Percentiles rank a stretch among this genome's conserved stretches.
These are phyloP conservation scores for Neoitamus cyanurus DNA, from an alignment of 2,888 invertebrate species.

Conservation along the genomic window DNA sequence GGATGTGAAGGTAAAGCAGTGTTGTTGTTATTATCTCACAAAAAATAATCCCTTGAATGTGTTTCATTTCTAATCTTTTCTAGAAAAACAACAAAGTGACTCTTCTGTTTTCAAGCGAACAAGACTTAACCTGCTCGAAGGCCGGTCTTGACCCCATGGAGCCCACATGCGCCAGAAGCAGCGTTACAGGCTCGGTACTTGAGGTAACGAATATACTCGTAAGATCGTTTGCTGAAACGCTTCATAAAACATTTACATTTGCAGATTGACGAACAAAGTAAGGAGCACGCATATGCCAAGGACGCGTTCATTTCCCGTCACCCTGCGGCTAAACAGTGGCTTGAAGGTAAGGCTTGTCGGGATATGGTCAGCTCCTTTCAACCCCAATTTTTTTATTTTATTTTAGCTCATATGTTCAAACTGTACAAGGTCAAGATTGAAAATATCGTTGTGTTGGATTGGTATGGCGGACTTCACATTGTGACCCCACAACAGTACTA, in stretches of 20 bases:
- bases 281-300: conserved; percentile 50
- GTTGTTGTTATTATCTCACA: background rate
- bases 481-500: conserved; percentile 58
- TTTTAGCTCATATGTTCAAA: conserved; percentile 80
- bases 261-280: conserved; percentile 40
- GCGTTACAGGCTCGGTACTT: conserved; percentile 62
- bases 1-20: conserved; percentile 55
- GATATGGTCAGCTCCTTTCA: background rate
- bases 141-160: conserved; percentile 64
- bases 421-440: conserved; percentile 80
- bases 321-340: conserved; percentile 62
- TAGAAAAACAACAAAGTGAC: conserved; percentile 61
- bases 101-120: conserved; percentile 61
- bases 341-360: conserved; percentile 54
- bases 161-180: conserved; percentile 60
- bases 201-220: conserved; percentile 43
- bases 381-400: background rate
- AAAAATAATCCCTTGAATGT: background rate
- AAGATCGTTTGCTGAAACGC: background rate
- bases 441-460: conserved; percentile 81
- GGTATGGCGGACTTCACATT: conserved; percentile 78
- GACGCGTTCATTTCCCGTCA: conserved; percentile 58
- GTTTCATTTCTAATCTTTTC: conserved; percentile 50
- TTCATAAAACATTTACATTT: background rate
- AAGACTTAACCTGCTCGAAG: conserved; percentile 59